Base-by-base conservation (phyloP, 2,797 vertebrate species). In the Urosaurus nigricauda region DNA sequence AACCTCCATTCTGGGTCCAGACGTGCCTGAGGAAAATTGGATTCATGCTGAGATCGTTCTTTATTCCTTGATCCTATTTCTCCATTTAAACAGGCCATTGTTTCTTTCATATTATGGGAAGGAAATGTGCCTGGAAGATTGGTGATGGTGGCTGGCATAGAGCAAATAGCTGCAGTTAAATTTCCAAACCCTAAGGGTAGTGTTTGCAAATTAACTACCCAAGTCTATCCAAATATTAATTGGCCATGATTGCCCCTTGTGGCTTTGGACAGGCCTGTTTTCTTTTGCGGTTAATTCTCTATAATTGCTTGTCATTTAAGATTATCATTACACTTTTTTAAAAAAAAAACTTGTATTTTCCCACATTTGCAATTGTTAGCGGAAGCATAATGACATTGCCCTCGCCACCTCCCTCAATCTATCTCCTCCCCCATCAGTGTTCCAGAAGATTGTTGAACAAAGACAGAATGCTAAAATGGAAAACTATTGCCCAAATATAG, bases 401-500 rank as follows among this genome's bases (percentile, higher is more conserved):
- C 92, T 68, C 68, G 11, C 26, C 37, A 26, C 19, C 16, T 40
- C 68, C 9, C 53, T 17, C 51, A 4, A 19, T 37, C 79, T 14
- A 51, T 13, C 53, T 51, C 60, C 79, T 86, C 85, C 56, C 40
- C 8, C 85, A 82, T 85, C 24, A 84, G 90, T 71, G 83, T 60
- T 93, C 92, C 91, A 86, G 90, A 94, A 94, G 70, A 85, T 86
- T 0, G 0, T 92, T 88, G 83, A 94, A 92, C 65, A 91, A 0
- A 0, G 19, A 2, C 0, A 0, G 0, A 75, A 91, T 92, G 93
- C 91, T 90, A 95, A 94, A 74, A 90, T 93, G 93, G 93, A 92
- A 94, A 94, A 21, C 94, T 51, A 90, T 86, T 90, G 90, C 73
- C 90, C 88, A 92, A 94, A 94, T 95, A 94, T 87, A 94, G 92